phyloP scores from a whole-genome alignment of 1,140 invertebrate genomes.

The Neodiprion virginianus region DNA sequence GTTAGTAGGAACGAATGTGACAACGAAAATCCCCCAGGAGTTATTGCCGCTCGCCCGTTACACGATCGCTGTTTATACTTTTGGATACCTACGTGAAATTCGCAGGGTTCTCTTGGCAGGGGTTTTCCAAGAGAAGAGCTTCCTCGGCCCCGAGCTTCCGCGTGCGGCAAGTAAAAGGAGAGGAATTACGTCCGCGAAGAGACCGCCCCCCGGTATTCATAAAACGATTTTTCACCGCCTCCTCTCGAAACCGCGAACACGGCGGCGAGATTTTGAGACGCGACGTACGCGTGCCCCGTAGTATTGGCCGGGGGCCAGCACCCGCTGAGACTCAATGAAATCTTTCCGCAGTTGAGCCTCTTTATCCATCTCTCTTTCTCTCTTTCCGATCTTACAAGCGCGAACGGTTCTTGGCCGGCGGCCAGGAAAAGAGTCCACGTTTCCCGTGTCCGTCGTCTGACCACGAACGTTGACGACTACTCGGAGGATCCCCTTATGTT shows the following conservation, averaged over 20 bases:
- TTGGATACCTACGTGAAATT: background rate
- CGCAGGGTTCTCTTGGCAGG: background rate
- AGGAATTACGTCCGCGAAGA: background rate
- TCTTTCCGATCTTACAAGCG: conserved; percentile 38
- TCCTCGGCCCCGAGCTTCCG: no score
- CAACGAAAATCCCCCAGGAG: conserved; percentile 41
- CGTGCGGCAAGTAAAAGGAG: background rate
- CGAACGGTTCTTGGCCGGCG: background rate
- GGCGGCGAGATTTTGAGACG: background rate
- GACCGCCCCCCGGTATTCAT: no score
- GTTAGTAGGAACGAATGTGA: conserved; percentile 44
- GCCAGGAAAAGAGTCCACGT: background rate
- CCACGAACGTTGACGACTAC: background rate
- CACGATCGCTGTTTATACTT: background rate
- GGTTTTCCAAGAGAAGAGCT: background rate
- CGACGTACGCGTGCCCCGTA: conserved; percentile 42
- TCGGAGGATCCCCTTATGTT: background rate
- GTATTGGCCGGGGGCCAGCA: conserved; percentile 55
- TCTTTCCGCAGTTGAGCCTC: conserved; percentile 45
- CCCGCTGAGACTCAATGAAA: conserved; percentile 58
- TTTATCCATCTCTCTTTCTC: background rate
- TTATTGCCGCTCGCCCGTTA: conserved; percentile 37
- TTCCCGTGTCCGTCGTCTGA: background rate
- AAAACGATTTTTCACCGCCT: background rate
- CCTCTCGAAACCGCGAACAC: background rate